Base-by-base conservation (phyloP, 2,888 invertebrate species). In the Herminia tarsipennalis region DNA sequence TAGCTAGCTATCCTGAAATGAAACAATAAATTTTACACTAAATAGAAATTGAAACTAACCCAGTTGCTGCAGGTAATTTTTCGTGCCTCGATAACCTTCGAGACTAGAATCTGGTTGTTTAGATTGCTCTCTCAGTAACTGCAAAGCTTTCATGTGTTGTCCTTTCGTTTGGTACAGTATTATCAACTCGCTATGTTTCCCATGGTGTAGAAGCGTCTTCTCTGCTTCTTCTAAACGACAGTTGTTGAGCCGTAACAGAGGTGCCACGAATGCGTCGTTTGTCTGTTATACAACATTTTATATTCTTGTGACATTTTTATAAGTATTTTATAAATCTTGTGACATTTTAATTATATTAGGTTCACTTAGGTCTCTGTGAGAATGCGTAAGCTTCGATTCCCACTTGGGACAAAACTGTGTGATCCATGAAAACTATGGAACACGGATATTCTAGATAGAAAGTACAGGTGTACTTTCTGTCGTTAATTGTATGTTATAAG, bases 221-320 rank as follows among this genome's bases (percentile, higher is more conserved):
- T 99, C 99, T 0, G 98, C 96, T 87, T 99, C 99, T 40, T 97
- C 97, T 12, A 99, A 86, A 61, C 98, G 97, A 73, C 99, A 99
- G 77, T 97, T 95, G 83, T 99, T 97, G 10, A 98, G 89, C 1
- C 99, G 94, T 16, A 99, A 89, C 8, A 99, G 88, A 0, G 98
- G 96, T 0, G 98, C 98, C 1, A 99, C 96, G 37, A 98, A 91
- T 0, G 98, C 98, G 86, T 99, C 98, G 80, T 99, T 99, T 0
- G 98, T 98, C 96, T 98, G 27, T 28, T 20, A 4, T 8, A 9
- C 2, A 36, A 18, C 22, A 36, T 17, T 12, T 13, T 4, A 13
- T n/a, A n/a, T n/a, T n/a, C n/a, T n/a, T n/a, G n/a, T n/a, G n/a
- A n/a, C n/a, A n/a, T n/a, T n/a, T n/a, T n/a, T n/a, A n/a, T n/a